Percentiles rank a stretch among this genome's conserved stretches.
These are phyloP conservation scores for Pherbina coryleti DNA, from an alignment of 2,888 invertebrate genomes.

Conservation along the genomic window DNA sequence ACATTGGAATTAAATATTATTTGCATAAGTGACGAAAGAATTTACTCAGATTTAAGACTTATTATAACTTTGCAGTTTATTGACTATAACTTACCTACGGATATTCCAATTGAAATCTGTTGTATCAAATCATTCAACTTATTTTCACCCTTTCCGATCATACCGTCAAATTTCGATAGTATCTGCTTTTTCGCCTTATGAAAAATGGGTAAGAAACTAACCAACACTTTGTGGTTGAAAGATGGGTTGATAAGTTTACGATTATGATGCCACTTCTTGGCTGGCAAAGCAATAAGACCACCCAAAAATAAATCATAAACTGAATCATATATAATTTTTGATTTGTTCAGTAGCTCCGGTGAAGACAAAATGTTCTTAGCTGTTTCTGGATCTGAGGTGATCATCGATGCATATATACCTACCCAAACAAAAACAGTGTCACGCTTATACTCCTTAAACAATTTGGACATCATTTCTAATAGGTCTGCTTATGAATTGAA, in stretches of 20 bases:
- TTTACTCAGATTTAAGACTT: no score
- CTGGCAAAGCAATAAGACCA: slow-evolving; percentile 39
- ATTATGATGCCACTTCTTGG: slow-evolving; percentile 39
- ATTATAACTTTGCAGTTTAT: no score
- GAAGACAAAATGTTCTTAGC: slow-evolving; percentile 48
- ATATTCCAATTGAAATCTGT: slow-evolving; percentile 32
- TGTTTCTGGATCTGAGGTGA: slow-evolving; percentile 46
- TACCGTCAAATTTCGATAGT: slow-evolving; percentile 26
- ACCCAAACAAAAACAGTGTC: slow-evolving; percentile 45
- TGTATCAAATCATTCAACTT: slow-evolving; percentile 33
- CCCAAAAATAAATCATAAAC: slow-evolving; percentile 29
- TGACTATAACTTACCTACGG: slow-evolving; percentile 38
- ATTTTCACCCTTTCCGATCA: slow-evolving; percentile 32
- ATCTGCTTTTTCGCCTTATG: slow-evolving; percentile 31
- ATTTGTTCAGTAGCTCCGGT: slow-evolving; percentile 46
- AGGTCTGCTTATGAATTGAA: neutral
- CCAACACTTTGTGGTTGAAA: no score
- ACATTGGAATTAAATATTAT: no score
- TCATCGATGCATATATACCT: slow-evolving; percentile 42
- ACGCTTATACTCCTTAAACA: no score
- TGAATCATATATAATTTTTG: neutral
- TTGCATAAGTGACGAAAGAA: no score
- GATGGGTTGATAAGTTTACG: slow-evolving; percentile 45
- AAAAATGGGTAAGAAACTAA: no score
- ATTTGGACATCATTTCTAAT: neutral